These are phyloP conservation scores for Rhabdophis nuchalis DNA, from an alignment of 2,797 vertebrate species.

Conservation along the genomic window DNA sequence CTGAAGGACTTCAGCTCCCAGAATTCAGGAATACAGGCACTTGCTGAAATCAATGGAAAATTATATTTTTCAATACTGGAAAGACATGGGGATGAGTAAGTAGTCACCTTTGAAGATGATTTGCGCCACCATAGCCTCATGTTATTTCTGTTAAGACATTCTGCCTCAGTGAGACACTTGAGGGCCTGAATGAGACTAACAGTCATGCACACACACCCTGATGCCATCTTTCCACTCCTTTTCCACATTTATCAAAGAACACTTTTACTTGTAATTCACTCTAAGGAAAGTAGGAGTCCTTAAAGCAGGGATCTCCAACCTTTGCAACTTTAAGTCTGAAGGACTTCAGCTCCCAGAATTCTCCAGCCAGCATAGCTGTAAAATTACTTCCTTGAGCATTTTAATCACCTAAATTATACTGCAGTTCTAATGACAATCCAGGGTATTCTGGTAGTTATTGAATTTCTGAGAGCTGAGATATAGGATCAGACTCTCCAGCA, in stretches of 20 bases:
- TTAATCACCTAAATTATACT: not conserved
- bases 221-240: not conserved
- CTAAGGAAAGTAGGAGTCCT: not conserved
- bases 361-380: too few species aligned
- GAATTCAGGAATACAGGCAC: constrained; percentile 51
- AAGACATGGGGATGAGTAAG: constrained; percentile 53
- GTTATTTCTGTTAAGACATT: not conserved
- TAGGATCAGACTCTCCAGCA: not conserved
- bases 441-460: not conserved
- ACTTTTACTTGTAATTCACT: not conserved
- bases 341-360: too few species aligned
- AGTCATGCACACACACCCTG: not conserved
- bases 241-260: not conserved
- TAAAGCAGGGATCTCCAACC: too few species aligned
- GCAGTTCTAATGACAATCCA: not conserved
- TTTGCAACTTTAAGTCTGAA: too few species aligned
- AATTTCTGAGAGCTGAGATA: not conserved
- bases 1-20: too few species aligned
- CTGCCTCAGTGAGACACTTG: not conserved
- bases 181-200: not conserved
- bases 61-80: constrained; percentile 46
- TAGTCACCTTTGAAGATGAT: constrained; percentile 1
- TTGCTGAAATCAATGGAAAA: constrained; percentile 33
- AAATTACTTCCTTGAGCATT: not conserved
- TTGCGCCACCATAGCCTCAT: not conserved